Base-by-base conservation (phyloP, 2,888 invertebrate genomes). In the Pristionchus arcanus region DNA sequence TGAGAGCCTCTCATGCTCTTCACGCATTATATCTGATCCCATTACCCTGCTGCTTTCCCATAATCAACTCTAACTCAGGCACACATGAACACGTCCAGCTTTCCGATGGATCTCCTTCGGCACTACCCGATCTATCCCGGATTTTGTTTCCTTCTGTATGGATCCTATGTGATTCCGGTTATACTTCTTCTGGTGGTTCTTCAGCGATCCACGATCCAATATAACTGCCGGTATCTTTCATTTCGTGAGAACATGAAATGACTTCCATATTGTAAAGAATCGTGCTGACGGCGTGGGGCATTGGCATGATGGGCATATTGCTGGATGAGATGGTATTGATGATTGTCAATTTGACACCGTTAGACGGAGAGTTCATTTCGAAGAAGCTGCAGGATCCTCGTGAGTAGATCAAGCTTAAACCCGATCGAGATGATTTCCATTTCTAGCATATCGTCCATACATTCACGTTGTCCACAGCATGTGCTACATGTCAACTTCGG, bases 91-190 rank as follows among this genome's bases (percentile, higher is more conserved):
- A 21, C 55, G 21, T 1, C 1, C 21, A 3, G 2, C 7, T 63
- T 31, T 7, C 42, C n/a, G 16, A 81, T 81, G 81, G 81, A 81
- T 28, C 2, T 81, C 7, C 81, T 81, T 13, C 81, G 81, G 3
- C 81, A 16, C 13, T 81, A 81, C 28, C 81, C 81, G n/a, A 81
- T 81, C 81, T 53, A 81, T 53, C 81, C 81, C 28, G 81, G 81
- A 11, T 34, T 31, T 16, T 81, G 81, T 15, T 53, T 81, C 19
- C 4, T 81, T 16, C 28, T 81, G 2, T 81, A 81, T 28, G 16
- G 28, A 0, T 81, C 49, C 0, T 81, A 81, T 15, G 28, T 81
- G n/a, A 16, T 53, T 0, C 81, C 81, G 0, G 81, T 81, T 28
- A 28, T 25, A 2, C 49, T 81, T 0, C 15, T 81, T 0, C 31